Evolutionary conservation across 2,797 vertebrate species (phyloP).

Genomic region (Champsocephalus gunnari): DNA sequence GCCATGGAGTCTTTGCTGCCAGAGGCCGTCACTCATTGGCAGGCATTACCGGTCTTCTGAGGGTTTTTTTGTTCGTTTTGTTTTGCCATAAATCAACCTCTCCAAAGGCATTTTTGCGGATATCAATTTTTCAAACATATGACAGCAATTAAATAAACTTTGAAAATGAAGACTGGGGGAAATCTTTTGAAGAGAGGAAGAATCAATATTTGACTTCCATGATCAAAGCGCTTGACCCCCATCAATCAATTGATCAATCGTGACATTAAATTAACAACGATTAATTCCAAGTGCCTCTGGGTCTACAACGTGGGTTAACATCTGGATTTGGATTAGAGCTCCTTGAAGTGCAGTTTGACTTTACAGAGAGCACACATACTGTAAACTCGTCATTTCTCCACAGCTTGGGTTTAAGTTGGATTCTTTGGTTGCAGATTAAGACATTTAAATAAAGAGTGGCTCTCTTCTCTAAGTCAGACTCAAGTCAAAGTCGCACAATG

Average conservation of each 20-base stretch:
- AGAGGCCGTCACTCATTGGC: background rate
- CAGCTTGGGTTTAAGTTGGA: constrained; percentile 7
- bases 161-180: background rate
- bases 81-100: constrained; percentile 3
- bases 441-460: constrained; percentile 18
- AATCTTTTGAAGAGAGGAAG: background rate
- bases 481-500: constrained; percentile 32
- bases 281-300: background rate
- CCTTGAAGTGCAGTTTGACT: constrained; percentile 44
- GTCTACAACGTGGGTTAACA: constrained; percentile 13
- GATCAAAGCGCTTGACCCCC: constrained; percentile 15
- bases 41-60: background rate
- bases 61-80: constrained; percentile 6
- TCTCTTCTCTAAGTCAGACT: constrained; percentile 29
- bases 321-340: constrained; percentile 48
- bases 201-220: constrained; percentile 7
- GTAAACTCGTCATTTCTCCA: constrained; percentile 17
- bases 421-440: background rate
- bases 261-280: constrained; percentile 18
- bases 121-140: constrained; percentile 22
- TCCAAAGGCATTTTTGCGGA: background rate
- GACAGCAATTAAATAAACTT: constrained; percentile 27
- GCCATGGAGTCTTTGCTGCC: background rate
- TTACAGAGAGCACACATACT: constrained; percentile 20
- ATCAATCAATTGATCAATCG: constrained; percentile 19